Conservation (phyloP, 2,797 vertebrate genomes). For the Anas georgica region DNA sequence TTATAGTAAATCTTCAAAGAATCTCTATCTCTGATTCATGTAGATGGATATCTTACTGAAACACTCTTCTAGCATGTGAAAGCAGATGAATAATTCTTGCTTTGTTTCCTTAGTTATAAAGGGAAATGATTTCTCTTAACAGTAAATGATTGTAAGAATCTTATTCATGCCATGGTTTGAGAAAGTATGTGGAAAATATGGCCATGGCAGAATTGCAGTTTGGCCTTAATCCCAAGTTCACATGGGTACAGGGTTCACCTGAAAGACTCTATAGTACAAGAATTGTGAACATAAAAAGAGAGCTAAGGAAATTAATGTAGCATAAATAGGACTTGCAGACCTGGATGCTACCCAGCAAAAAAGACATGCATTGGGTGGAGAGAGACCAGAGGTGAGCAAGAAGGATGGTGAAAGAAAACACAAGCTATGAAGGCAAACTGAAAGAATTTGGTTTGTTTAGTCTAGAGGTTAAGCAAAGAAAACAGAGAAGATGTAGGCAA, state of each 20-base stretch:
- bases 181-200: not conserved
- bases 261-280: not conserved
- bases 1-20: not conserved
- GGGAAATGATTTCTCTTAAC: conserved; percentile 7
- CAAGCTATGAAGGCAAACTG: not conserved
- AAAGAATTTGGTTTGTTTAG: not conserved
- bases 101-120: conserved; percentile 18
- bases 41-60: not conserved
- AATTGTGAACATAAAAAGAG: fast-evolving
- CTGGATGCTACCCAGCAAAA: not conserved
- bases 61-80: not conserved
- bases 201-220: not conserved
- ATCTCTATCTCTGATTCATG: not conserved
- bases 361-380: not conserved
- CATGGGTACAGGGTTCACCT: not conserved
- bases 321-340: not conserved
- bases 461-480: conserved; percentile 13
- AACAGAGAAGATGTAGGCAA: not conserved
- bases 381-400: not conserved
- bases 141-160: not conserved
- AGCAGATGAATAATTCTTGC: conserved; percentile 3
- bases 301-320: not conserved
- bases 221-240: not conserved
- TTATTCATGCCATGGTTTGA: conserved; percentile 18
- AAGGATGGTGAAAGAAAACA: not conserved